These are phyloP conservation scores for Anadara kagoshimensis DNA, from an alignment of 1,140 invertebrate species.

Conservation along the genomic window DNA sequence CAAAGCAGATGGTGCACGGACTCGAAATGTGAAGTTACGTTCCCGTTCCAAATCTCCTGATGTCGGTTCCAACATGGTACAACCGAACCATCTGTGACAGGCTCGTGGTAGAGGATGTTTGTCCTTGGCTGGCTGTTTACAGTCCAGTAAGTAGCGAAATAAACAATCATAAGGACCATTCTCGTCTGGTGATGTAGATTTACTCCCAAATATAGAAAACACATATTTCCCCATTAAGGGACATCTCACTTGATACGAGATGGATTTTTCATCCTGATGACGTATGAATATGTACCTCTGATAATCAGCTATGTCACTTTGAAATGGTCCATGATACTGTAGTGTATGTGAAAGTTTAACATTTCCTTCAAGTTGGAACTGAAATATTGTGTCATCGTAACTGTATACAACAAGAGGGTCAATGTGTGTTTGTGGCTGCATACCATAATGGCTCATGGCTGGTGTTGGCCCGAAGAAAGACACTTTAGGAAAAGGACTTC, in stretches of 20 bases:
- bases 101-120: slow-evolving; percentile 66
- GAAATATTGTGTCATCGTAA: slow-evolving; percentile 63
- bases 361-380: slow-evolving; percentile 59
- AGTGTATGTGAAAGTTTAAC: slow-evolving; percentile 61
- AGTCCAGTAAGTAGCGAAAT: slow-evolving; percentile 69
- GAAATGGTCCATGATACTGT: slow-evolving; percentile 62
- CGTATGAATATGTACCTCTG: slow-evolving; percentile 67
- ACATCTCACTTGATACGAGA: slow-evolving; percentile 65
- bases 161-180: slow-evolving; percentile 60
- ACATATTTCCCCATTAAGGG: slow-evolving; percentile 70
- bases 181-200: slow-evolving; percentile 49
- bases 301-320: slow-evolving; percentile 61
- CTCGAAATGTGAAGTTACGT: slow-evolving; percentile 60
- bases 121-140: slow-evolving; percentile 60
- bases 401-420: slow-evolving; percentile 64
- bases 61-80: slow-evolving; percentile 67
- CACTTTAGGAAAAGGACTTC: slow-evolving; percentile 64
- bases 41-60: slow-evolving; percentile 61
- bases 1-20: slow-evolving; percentile 61
- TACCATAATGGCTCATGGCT: slow-evolving; percentile 51
- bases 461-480: slow-evolving; percentile 68
- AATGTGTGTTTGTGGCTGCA: slow-evolving; percentile 66
- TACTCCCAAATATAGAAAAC: slow-evolving; percentile 65
- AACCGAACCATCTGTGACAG: slow-evolving; percentile 68
- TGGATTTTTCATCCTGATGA: slow-evolving; percentile 56